Percentiles rank a stretch among this genome's conserved stretches.
Conservation (phyloP, 1,140 invertebrate genomes). For the Calycopis cecrops region DNA sequence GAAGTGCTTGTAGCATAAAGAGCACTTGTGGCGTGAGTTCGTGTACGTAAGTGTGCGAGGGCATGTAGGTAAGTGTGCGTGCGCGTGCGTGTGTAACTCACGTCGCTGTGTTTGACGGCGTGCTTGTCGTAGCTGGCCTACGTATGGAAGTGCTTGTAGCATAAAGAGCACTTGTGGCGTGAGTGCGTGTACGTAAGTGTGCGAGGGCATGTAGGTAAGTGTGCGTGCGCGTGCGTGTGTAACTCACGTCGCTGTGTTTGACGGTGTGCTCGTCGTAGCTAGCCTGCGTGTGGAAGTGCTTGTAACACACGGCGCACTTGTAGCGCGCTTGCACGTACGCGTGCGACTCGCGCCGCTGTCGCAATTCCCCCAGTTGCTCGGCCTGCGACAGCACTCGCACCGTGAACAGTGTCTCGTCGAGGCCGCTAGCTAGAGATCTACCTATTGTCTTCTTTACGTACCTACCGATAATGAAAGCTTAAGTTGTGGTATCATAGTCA, state of each 20-base stretch:
- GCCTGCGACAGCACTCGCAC: conserved; percentile 47
- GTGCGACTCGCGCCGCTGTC: conserved; percentile 35
- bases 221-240: neutral
- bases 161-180: too few relatives aligned
- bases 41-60: too few relatives aligned
- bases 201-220: too few relatives aligned
- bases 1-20: conserved; percentile 45
- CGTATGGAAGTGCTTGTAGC: neutral
- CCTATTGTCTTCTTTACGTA: too few relatives aligned
- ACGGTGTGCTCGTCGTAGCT: conserved; percentile 43
- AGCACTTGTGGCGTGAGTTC: conserved; percentile 45
- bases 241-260: conserved; percentile 45
- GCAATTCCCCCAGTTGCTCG: conserved; percentile 49
- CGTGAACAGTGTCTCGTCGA: conserved; percentile 47
- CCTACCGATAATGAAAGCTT: too few relatives aligned
- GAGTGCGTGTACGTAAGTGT: neutral
- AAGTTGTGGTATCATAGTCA: too few relatives aligned
- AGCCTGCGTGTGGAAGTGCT: conserved; percentile 43
- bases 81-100: too few relatives aligned
- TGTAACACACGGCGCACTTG: conserved; percentile 45
- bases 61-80: too few relatives aligned
- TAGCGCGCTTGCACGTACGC: conserved; percentile 39
- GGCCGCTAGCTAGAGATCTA: too few relatives aligned
- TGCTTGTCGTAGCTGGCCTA: neutral
- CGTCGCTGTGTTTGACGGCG: neutral